A percentile compares a stretch with the other conserved stretches of the same genome.
These are phyloP conservation scores for Sula dactylatra DNA, from an alignment of 2,113 vertebrate species.

Conservation along the genomic window DNA sequence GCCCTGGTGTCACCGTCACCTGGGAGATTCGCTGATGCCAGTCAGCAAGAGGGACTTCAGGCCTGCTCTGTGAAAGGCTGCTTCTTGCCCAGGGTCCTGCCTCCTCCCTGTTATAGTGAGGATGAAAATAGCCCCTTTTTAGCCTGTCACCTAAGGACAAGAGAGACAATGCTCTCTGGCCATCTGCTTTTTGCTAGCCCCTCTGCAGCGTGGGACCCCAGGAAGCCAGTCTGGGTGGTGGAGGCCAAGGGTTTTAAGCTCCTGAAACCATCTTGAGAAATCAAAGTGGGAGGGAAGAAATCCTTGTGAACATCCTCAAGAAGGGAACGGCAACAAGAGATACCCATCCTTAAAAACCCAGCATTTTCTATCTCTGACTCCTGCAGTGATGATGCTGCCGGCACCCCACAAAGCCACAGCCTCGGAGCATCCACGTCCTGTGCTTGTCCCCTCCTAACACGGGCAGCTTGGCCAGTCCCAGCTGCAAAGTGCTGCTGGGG, in stretches of 20 bases:
- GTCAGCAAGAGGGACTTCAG: not conserved
- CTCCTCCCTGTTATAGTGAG: not conserved
- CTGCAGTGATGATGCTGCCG: accelerated
- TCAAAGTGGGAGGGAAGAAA: not conserved
- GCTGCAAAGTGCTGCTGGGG: not conserved
- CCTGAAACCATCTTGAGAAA: not conserved
- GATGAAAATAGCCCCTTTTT: not conserved
- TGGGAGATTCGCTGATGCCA: not conserved
- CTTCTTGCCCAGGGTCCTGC: not conserved
- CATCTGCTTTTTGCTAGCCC: not conserved
- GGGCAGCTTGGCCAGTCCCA: not conserved
- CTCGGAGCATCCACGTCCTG: accelerated
- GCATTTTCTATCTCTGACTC: not conserved
- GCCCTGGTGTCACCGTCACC: not conserved
- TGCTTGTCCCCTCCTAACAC: not conserved
- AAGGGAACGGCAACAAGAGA: not conserved
- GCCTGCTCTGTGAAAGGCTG: not conserved
- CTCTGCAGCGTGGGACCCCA: not conserved
- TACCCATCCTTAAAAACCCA: too few relatives aligned
- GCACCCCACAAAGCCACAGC: not conserved
- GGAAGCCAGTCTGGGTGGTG: not conserved
- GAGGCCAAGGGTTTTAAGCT: not conserved
- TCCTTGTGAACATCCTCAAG: not conserved
- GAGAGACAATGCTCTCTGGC: not conserved
- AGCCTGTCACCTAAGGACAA: not conserved